Conservation (phyloP, 2,113 vertebrate species). For the Zingel zingel region DNA sequence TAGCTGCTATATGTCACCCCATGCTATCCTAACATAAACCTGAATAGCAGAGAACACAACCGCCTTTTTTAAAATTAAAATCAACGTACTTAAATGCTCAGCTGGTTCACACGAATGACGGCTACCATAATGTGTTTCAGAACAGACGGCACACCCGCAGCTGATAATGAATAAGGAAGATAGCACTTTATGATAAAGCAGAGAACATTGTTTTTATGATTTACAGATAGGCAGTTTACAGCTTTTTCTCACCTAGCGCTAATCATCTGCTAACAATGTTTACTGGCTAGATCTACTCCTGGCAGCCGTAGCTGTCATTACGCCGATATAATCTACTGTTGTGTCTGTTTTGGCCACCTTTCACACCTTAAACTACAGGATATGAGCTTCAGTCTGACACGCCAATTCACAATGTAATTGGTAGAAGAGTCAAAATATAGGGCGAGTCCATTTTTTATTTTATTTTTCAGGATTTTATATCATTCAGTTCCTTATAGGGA, state of each 20-base stretch:
- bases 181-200: not conserved
- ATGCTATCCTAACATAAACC: not conserved
- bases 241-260: not conserved
- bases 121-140: not conserved
- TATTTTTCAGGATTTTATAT: too few species aligned
- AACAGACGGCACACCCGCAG: not conserved
- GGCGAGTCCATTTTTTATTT: too few species aligned
- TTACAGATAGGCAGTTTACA: not conserved
- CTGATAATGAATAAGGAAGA: not conserved
- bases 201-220: not conserved
- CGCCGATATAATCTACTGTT: not conserved
- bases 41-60: not conserved
- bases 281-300: not conserved
- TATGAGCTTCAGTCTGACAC: not conserved
- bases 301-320: not conserved
- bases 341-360: not conserved
- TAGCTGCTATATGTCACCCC: constrained; percentile 17
- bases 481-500: too few species aligned
- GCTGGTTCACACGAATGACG: not conserved
- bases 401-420: not conserved
- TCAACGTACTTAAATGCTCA: not conserved
- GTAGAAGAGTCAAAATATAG: not conserved
- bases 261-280: not conserved
- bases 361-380: not conserved
- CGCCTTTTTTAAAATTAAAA: not conserved